Percentiles rank a stretch among this genome's conserved stretches.
Evolutionary conservation across 2,113 vertebrate genomes (phyloP).

Genomic region (Apistogramma diplotaenia): DNA sequence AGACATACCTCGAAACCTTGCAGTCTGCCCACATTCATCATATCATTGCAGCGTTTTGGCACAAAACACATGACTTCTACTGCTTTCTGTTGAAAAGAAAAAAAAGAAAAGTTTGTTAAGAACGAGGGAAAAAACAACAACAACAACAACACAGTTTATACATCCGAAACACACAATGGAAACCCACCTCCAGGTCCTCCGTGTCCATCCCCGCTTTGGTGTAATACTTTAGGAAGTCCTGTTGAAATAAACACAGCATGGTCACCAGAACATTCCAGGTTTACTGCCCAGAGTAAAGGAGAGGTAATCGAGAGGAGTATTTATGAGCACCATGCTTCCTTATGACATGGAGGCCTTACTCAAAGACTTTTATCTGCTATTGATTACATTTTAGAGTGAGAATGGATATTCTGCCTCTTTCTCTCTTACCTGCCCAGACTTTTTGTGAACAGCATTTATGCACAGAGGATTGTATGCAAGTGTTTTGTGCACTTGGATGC

Average conservation of each 20-base stretch:
- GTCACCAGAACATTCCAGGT: conserved; percentile 39
- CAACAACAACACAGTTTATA: background rate
- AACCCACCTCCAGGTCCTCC: conserved; percentile 81
- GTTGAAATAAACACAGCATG: conserved; percentile 70
- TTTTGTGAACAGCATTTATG: background rate
- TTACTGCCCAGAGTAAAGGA: conserved; percentile 30
- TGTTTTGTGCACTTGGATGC: background rate
- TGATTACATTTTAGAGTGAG: background rate
- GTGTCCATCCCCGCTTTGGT: conserved; percentile 87
- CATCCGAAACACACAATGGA: background rate
- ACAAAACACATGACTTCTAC: conserved; percentile 94
- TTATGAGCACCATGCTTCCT: conserved; percentile 28
- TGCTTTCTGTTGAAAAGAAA: conserved; percentile 78
- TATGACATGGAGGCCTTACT: background rate
- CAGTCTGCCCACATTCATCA: conserved; percentile 92
- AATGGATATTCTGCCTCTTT: conserved; percentile 3
- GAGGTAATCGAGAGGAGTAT: conserved; percentile 56
- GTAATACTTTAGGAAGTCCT: conserved; percentile 92
- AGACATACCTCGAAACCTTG: conserved; percentile 88
- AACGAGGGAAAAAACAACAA: background rate
- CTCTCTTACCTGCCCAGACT: background rate
- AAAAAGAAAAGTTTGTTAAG: background rate
- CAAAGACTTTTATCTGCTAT: conserved; percentile 26
- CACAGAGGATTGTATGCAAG: background rate
- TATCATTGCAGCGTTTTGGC: conserved; percentile 91